phyloP scores from a whole-genome alignment of 2,888 invertebrate genomes.

The Idaea biselata region DNA sequence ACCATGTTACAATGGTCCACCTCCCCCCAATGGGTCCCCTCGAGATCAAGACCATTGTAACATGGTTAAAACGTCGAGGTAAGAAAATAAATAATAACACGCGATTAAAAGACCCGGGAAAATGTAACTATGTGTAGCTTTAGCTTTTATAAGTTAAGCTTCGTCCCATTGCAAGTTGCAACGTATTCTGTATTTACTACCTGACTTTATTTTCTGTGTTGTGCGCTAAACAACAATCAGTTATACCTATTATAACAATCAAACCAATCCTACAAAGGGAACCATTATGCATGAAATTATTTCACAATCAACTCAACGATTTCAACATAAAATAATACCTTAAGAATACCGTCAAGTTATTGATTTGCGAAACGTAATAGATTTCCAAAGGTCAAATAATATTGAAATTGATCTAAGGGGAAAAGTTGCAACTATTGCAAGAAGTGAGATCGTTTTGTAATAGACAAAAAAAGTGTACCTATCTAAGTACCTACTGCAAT shows the following conservation, averaged over 20 bases:
- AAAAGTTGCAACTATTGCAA: slow-evolving; percentile 26
- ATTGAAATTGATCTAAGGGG: slow-evolving; percentile 43
- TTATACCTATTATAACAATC: background rate
- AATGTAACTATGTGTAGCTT: too few species aligned
- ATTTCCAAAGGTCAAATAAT: slow-evolving; percentile 53
- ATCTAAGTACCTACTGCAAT: background rate
- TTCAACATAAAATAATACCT: slow-evolving; percentile 38
- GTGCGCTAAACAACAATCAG: background rate
- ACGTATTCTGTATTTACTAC: too few species aligned
- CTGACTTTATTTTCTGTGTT: background rate
- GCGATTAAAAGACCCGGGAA: too few species aligned
- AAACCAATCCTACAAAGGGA: background rate
- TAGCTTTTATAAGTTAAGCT: too few species aligned
- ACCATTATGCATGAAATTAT: slow-evolving; percentile 11
- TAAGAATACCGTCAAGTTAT: slow-evolving; percentile 48
- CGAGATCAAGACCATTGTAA: too few species aligned
- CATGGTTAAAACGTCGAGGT: too few species aligned
- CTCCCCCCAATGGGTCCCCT: too few species aligned
- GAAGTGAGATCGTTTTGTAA: slow-evolving; percentile 17
- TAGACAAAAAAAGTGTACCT: slow-evolving; percentile 5
- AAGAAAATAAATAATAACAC: too few species aligned
- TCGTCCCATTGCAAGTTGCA: too few species aligned
- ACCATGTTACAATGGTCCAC: too few species aligned
- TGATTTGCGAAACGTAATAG: slow-evolving; percentile 53
- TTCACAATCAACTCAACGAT: slow-evolving; percentile 37